Evolutionary conservation across 37 sponge, comb jelly and placozoan genomes (phyloP).

Genomic region (Spongia lamella): DNA sequence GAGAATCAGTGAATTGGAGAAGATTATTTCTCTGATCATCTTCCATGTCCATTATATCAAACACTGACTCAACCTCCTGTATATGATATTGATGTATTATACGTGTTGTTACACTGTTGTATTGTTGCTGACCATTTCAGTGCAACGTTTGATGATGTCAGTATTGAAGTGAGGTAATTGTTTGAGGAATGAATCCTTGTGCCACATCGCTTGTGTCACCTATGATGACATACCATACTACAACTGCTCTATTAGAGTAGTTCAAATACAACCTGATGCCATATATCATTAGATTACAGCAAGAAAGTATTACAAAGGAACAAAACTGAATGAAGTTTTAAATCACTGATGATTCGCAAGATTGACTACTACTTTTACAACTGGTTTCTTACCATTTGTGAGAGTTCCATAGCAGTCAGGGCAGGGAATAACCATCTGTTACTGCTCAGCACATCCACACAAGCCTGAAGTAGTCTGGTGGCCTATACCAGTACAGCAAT

Average conservation of each 20-base stretch:
- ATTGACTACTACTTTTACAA: neutral
- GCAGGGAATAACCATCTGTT: slow-evolving; percentile 97
- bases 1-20: slow-evolving; percentile 75
- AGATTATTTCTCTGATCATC: slow-evolving; percentile 82
- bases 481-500: slow-evolving; percentile 45
- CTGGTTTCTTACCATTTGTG: slow-evolving; percentile 84
- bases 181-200: slow-evolving; percentile 94
- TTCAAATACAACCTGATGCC: no score
- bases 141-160: slow-evolving; percentile 89
- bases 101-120: neutral
- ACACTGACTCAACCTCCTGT: slow-evolving; percentile 86
- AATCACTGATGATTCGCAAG: no score
- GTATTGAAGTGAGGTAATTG: slow-evolving; percentile 98
- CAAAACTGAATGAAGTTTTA: no score
- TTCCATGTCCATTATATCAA: slow-evolving; percentile 99
- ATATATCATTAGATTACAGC: no score
- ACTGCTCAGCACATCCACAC: slow-evolving; percentile 99
- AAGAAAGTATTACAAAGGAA: no score
- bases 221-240: neutral
- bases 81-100: neutral
- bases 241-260: neutral
- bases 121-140: slow-evolving; percentile 54
- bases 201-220: slow-evolving; percentile 98
- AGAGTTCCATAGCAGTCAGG: slow-evolving; percentile 95
- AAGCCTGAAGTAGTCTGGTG: slow-evolving; percentile 88